Conservation (phyloP, 2,888 invertebrate genomes). For the Ceraclea dissimilis region DNA sequence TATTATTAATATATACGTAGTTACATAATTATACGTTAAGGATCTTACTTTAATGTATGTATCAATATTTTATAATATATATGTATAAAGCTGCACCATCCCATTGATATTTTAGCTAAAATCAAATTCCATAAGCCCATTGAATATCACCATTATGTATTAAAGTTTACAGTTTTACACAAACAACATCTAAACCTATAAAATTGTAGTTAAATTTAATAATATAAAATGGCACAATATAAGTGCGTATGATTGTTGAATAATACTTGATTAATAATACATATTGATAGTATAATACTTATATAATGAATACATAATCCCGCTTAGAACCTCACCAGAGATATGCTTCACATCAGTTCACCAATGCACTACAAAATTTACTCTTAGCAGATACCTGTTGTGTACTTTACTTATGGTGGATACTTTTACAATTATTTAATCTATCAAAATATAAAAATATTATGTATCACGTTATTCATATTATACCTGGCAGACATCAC, state of each 20-base stretch:
- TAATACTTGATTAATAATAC: slow-evolving; percentile 1
- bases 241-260: slow-evolving; percentile 21
- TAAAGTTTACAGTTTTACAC: too few relatives aligned
- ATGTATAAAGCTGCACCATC: slow-evolving; percentile 25
- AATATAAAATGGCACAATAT: slow-evolving; percentile 24
- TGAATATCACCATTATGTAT: slow-evolving; percentile 18
- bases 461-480: slow-evolving; percentile 3
- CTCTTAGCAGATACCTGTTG: too few relatives aligned
- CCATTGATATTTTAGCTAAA: slow-evolving; percentile 26
- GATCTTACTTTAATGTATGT: slow-evolving; percentile 33
- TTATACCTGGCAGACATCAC: neutral
- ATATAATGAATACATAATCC: neutral
- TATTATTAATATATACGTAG: slow-evolving; percentile 30
- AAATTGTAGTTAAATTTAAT: neutral
- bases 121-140: slow-evolving; percentile 23
- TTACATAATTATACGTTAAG: slow-evolving; percentile 34
- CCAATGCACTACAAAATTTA: too few relatives aligned
- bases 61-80: slow-evolving; percentile 1
- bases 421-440: neutral
- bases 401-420: neutral
- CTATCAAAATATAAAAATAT: slow-evolving; percentile 4
- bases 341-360: too few relatives aligned
- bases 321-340: neutral
- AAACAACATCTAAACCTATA: slow-evolving; percentile 18
- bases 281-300: neutral